Evolutionary conservation across 2,113 vertebrate species (phyloP).

Genomic region (Nycticebus coucang): DNA sequence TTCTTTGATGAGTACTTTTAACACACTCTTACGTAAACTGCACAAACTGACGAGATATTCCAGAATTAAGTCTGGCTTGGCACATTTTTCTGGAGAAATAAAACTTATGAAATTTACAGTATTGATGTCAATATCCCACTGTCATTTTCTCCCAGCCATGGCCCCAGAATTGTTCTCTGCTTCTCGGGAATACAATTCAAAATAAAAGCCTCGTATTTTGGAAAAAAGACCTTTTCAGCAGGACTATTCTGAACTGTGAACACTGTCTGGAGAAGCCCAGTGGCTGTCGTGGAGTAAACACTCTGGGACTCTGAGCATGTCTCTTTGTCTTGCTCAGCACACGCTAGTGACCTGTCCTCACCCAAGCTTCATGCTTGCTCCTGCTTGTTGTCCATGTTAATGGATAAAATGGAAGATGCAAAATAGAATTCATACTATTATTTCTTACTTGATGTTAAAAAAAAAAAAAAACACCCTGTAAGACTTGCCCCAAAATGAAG

Average conservation of each 20-base stretch:
- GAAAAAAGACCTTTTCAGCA: background rate
- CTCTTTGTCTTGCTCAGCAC: background rate
- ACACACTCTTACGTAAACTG: background rate
- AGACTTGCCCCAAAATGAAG: background rate
- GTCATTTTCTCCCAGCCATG: background rate
- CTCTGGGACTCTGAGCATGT: rapidly evolving
- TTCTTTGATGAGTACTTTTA: background rate
- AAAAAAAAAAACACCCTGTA: background rate
- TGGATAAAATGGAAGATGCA: background rate
- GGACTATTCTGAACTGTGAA: background rate
- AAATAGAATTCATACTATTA: background rate
- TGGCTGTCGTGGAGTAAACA: background rate
- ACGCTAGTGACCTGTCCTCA: background rate
- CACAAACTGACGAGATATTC: background rate
- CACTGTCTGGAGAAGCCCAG: no score
- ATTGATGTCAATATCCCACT: background rate
- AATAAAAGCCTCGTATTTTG: background rate
- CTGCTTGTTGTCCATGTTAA: background rate
- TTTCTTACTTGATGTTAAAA: background rate
- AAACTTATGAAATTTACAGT: conserved; percentile 23
- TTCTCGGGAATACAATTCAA: background rate
- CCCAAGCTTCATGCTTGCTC: background rate
- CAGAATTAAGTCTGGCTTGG: background rate
- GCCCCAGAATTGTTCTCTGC: background rate
- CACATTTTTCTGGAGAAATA: background rate